Percentiles rank a stretch among this genome's conserved stretches.
phyloP scores from a whole-genome alignment of 2,797 vertebrate genomes.

The Eutrigla gurnardus region DNA sequence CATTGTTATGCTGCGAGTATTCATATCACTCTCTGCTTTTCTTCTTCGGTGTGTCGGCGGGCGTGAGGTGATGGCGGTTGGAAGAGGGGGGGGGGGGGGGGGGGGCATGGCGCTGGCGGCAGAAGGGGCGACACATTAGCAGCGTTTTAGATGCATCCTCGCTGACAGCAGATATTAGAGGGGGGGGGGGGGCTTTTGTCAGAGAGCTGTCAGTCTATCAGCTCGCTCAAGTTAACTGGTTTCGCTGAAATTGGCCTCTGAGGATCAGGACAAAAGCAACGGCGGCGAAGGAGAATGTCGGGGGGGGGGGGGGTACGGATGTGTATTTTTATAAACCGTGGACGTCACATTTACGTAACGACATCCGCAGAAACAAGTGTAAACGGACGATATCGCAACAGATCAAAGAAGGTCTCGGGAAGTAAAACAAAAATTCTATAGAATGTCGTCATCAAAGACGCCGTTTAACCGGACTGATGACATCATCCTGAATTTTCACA shows the following conservation, averaged over 20 bases:
- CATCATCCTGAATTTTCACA: no score
- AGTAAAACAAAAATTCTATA: no score
- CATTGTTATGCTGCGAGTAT: constrained; percentile 91
- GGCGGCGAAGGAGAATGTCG: constrained; percentile 48
- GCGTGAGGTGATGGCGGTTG: constrained; percentile 7
- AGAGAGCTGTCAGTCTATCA: constrained; percentile 95
- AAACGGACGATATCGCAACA: no score
- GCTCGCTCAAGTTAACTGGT: constrained; percentile 90
- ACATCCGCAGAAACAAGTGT: no score
- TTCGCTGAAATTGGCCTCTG: constrained; percentile 92
- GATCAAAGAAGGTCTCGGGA: no score
- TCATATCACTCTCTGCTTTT: constrained; percentile 79
- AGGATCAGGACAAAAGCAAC: constrained; percentile 96
- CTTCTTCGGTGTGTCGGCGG: constrained; percentile 32
- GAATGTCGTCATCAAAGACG: no score
- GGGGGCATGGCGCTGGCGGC: constrained; percentile 46
- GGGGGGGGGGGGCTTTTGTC: constrained; percentile 93
- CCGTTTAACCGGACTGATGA: no score
- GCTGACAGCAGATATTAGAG: constrained; percentile 90
- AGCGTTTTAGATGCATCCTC: constrained; percentile 92
- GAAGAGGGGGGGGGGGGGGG: not conserved
- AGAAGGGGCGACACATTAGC: constrained; percentile 91
- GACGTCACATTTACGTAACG: no score
- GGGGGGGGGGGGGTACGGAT: constrained; percentile 37
- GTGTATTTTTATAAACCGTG: constrained; percentile 17